Conservation (phyloP, 2,113 vertebrate species). For the Clarias magur region DNA sequence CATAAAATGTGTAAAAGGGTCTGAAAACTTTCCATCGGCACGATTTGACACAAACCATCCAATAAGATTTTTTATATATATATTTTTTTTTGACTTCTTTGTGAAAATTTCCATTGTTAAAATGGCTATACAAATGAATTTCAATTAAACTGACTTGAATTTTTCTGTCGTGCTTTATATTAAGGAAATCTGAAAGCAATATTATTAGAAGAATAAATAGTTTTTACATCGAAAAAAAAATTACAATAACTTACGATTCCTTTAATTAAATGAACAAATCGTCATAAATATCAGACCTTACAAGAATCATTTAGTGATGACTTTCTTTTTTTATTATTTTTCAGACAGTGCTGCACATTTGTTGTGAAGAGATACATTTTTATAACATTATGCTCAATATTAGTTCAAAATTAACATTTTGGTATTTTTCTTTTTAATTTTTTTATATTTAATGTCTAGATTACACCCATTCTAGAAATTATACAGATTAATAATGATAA, state of each 20-base stretch:
- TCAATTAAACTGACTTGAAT: background rate
- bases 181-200: background rate
- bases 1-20: too few species aligned
- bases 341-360: background rate
- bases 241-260: background rate
- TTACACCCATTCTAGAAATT: background rate
- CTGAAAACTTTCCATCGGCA: too few species aligned
- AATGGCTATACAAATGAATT: too few species aligned
- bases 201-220: background rate
- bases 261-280: background rate
- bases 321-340: background rate
- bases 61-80: too few species aligned
- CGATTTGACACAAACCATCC: too few species aligned
- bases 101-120: too few species aligned
- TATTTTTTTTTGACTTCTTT: too few species aligned
- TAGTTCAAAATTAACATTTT: too few species aligned
- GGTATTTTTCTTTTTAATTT: background rate
- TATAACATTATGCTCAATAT: too few species aligned
- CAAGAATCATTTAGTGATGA: background rate
- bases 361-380: background rate
- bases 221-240: background rate
- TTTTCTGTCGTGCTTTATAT: background rate
- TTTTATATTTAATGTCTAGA: background rate
- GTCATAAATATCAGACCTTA: background rate
- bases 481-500: background rate